Conservation (phyloP, 2,888 invertebrate genomes). For the Drosophila anomelani region DNA sequence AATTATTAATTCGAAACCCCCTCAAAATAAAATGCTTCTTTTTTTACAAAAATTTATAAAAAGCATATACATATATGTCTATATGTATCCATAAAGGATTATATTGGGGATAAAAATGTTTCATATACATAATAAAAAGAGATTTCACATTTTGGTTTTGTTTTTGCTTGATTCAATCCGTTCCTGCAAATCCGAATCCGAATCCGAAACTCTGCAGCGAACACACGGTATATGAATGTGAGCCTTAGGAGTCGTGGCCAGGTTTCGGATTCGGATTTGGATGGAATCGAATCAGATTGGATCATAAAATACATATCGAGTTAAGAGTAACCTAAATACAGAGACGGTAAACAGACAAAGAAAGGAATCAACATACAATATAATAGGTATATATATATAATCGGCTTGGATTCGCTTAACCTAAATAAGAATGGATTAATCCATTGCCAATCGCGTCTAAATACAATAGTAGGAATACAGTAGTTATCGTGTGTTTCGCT, state of each 20-base stretch:
- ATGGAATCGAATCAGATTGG: background rate
- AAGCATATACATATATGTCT: constrained; percentile 34
- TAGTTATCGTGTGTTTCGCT: constrained; percentile 56
- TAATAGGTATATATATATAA: constrained; percentile 7
- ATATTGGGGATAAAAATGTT: constrained; percentile 26
- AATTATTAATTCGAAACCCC: background rate
- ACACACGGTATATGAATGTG: background rate
- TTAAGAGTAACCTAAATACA: constrained; percentile 28
- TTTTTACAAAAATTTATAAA: constrained; percentile 37
- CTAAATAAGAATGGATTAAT: constrained; percentile 36
- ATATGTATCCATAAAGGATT: constrained; percentile 35
- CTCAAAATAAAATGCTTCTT: constrained; percentile 2
- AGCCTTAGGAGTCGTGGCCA: constrained; percentile 7
- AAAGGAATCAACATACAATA: constrained; percentile 38
- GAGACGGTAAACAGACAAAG: constrained; percentile 38
- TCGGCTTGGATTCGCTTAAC: constrained; percentile 32
- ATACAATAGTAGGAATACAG: constrained; percentile 75
- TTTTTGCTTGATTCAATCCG: constrained; percentile 1
- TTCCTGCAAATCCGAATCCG: background rate
- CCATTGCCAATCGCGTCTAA: constrained; percentile 61
- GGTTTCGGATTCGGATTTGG: background rate
- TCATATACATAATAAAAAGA: constrained; percentile 44
- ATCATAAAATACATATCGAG: constrained; percentile 5
- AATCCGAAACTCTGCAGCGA: constrained; percentile 2
- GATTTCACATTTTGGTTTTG: constrained; percentile 46